Percentiles rank a stretch among this genome's conserved stretches.
Conservation (phyloP, 2,888 invertebrate species). For the Hedya salicella region DNA sequence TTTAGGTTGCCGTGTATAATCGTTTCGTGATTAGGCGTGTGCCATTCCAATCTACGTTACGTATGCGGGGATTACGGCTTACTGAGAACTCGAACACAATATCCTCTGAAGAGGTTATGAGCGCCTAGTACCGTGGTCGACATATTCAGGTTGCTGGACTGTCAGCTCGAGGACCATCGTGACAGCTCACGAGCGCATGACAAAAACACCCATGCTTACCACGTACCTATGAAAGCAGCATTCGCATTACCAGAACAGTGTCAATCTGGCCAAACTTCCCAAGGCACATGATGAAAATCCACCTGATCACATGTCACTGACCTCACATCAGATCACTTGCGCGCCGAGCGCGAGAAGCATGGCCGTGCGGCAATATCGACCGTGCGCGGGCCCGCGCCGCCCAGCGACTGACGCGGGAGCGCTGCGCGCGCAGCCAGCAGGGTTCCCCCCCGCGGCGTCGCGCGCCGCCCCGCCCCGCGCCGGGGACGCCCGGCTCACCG, state of each 20-base stretch:
- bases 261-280: constrained; percentile 24
- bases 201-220: constrained; percentile 30
- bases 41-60: background rate
- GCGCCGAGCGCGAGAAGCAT: constrained; percentile 56
- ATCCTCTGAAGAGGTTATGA: constrained; percentile 7
- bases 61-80: background rate
- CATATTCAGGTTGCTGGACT: background rate
- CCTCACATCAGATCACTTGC: constrained; percentile 47
- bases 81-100: background rate
- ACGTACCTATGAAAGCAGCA: constrained; percentile 43
- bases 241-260: constrained; percentile 35
- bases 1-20: constrained; percentile 9
- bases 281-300: constrained; percentile 38
- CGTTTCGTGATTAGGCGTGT: constrained; percentile 15
- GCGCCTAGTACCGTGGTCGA: background rate
- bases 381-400: constrained; percentile 78
- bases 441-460: constrained; percentile 47
- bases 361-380: constrained; percentile 68
- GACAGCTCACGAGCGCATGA: background rate
- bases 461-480: constrained; percentile 47
- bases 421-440: constrained; percentile 76
- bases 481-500: constrained; percentile 44
- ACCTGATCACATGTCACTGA: constrained; percentile 33
- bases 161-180: background rate
- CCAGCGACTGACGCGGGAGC: constrained; percentile 75